phyloP scores from a whole-genome alignment of 2,797 vertebrate genomes.

The Schizopygopsis malacanthus region DNA sequence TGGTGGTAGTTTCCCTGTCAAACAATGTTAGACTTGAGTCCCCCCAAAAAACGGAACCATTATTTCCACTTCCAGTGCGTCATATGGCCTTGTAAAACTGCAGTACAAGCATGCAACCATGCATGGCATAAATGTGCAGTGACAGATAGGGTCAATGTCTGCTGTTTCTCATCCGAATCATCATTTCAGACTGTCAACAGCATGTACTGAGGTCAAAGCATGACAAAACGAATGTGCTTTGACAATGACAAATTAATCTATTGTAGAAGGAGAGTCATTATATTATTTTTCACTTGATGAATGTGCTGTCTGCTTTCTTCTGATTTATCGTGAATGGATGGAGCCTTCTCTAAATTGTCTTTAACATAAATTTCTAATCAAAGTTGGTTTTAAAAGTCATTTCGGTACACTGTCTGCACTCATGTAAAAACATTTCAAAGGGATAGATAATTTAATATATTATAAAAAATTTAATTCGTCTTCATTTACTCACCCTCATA shows the following conservation, averaged over 20 bases:
- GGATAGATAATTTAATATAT: neutral
- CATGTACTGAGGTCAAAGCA: conserved; percentile 31
- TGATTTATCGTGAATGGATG: conserved; percentile 19
- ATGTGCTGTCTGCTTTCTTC: neutral
- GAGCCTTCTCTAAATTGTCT: neutral
- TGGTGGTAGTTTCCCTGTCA: conserved; percentile 11
- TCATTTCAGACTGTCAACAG: conserved; percentile 25
- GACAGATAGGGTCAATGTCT: conserved; percentile 33
- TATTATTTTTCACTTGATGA: neutral
- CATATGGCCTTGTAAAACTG: conserved; percentile 11
- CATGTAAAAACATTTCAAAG: conserved; percentile 1
- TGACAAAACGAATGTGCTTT: conserved; percentile 9
- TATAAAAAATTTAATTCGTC: neutral
- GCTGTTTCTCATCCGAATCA: conserved; percentile 26
- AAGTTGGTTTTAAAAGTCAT: neutral
- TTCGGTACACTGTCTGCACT: conserved; percentile 15
- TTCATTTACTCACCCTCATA: neutral
- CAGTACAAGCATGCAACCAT: conserved; percentile 21
- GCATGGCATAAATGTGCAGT: conserved; percentile 34
- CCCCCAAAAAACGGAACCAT: neutral
- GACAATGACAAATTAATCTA: conserved; percentile 32
- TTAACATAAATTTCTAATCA: conserved; percentile 34
- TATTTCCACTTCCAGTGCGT: neutral
- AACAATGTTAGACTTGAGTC: conserved; percentile 24
- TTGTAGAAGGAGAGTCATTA: conserved; percentile 29